Evolutionary conservation across 2,888 invertebrate genomes (phyloP).

Genomic region (Tholera decimalis): DNA sequence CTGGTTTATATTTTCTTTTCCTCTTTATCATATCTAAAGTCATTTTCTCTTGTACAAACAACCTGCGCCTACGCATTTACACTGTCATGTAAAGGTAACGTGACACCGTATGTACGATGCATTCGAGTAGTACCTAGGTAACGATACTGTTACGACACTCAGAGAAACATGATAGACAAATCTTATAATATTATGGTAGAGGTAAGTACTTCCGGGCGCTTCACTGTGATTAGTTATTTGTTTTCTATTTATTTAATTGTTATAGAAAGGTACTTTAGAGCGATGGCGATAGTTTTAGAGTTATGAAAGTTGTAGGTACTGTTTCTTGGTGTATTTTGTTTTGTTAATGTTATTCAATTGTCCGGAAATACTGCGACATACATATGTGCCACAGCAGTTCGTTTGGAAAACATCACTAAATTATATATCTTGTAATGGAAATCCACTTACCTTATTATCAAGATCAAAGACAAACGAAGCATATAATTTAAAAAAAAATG

Average conservation of each 20-base stretch:
- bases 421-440: no score
- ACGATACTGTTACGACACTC: slow-evolving; percentile 18
- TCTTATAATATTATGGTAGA: slow-evolving; percentile 8
- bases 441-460: no score
- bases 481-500: no score
- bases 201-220: slow-evolving; percentile 24
- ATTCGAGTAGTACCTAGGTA: slow-evolving; percentile 8
- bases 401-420: no score
- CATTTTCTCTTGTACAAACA: slow-evolving; percentile 48
- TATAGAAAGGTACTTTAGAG: not conserved
- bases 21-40: slow-evolving; percentile 7
- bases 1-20: slow-evolving; percentile 13
- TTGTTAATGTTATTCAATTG: no score
- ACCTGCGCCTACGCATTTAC: slow-evolving; percentile 18
- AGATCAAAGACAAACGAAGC: no score
- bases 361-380: no score
- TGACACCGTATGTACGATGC: slow-evolving; percentile 12
- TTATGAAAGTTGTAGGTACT: no score
- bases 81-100: slow-evolving; percentile 5
- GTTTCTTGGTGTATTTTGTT: no score
- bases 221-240: not conserved
- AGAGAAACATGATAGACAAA: slow-evolving; percentile 26
- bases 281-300: not conserved
- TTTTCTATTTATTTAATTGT: not conserved
- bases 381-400: no score